A percentile compares a stretch with the other conserved stretches of the same genome.
phyloP scores from a whole-genome alignment of 2,113 vertebrate species.

The Vulpes vulpes region DNA sequence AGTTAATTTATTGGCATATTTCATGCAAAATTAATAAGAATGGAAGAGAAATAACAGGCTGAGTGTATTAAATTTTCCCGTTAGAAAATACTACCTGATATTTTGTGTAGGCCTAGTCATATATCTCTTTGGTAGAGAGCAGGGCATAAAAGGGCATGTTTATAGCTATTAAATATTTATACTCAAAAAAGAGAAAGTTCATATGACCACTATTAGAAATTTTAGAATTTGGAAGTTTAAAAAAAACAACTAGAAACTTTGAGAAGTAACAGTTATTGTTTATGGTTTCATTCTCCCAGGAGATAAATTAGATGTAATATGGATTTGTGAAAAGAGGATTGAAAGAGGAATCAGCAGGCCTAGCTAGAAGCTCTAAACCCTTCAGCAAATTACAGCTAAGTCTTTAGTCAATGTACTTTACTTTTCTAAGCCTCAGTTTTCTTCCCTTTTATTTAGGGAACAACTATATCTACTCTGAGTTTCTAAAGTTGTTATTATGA shows the following conservation, averaged over 20 bases:
- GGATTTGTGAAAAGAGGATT: neutral
- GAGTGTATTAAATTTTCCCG: slow-evolving; percentile 43
- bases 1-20: slow-evolving; percentile 72
- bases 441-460: neutral
- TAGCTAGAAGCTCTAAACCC: neutral
- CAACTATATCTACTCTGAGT: neutral
- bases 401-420: neutral
- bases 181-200: slow-evolving; percentile 12
- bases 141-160: neutral
- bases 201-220: neutral
- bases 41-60: slow-evolving; percentile 46
- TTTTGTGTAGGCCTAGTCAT: neutral
- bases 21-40: slow-evolving; percentile 74
- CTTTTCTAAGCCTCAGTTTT: neutral
- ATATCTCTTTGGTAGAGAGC: neutral
- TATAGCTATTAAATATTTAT: slow-evolving; percentile 71
- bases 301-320: neutral
- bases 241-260: neutral
- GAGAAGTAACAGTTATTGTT: neutral
- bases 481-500: neutral
- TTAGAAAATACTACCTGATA: slow-evolving; percentile 27
- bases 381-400: neutral
- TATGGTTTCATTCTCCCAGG: neutral
- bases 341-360: neutral
- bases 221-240: neutral